phyloP scores from a whole-genome alignment of 35 echinoderm and acorn worm genomes.

The Chiridota heheva region DNA sequence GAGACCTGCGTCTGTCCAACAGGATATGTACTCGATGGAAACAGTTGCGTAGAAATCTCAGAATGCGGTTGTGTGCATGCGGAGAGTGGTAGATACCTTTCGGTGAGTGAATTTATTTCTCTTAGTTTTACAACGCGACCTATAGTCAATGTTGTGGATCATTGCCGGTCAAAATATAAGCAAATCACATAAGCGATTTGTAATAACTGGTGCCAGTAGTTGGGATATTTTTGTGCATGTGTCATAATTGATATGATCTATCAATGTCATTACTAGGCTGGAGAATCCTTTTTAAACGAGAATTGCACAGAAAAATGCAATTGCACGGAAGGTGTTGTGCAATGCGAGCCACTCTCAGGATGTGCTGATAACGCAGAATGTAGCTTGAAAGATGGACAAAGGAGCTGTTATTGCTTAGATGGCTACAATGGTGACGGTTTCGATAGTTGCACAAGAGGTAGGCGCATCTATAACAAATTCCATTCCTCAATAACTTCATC shows the following conservation, averaged over 20 bases:
- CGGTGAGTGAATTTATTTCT: conserved; percentile 35
- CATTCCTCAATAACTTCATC: too few species aligned
- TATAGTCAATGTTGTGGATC: too few species aligned
- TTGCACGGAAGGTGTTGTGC: background rate
- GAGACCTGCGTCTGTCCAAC: conserved; percentile 65
- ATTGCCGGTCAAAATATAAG: too few species aligned
- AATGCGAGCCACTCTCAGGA: background rate
- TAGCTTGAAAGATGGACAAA: background rate
- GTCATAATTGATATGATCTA: too few species aligned
- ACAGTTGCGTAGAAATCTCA: conserved; percentile 38
- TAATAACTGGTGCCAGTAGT: too few species aligned
- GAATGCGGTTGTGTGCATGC: conserved; percentile 60
- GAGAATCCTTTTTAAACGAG: conserved; percentile 5
- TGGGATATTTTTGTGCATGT: too few species aligned
- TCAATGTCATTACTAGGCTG: conserved; percentile 28
- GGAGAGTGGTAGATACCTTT: conserved; percentile 27
- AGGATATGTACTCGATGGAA: conserved; percentile 43
- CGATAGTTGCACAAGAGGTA: too few species aligned
- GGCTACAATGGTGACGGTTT: background rate
- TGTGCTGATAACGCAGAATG: background rate
- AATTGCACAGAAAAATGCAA: background rate
- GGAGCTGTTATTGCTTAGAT: background rate
- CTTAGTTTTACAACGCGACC: too few species aligned
- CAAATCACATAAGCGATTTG: too few species aligned
- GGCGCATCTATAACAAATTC: too few species aligned